A percentile compares a stretch with the other conserved stretches of the same genome.
Conservation (phyloP, 1,140 invertebrate species). For the Apis dorsata region DNA sequence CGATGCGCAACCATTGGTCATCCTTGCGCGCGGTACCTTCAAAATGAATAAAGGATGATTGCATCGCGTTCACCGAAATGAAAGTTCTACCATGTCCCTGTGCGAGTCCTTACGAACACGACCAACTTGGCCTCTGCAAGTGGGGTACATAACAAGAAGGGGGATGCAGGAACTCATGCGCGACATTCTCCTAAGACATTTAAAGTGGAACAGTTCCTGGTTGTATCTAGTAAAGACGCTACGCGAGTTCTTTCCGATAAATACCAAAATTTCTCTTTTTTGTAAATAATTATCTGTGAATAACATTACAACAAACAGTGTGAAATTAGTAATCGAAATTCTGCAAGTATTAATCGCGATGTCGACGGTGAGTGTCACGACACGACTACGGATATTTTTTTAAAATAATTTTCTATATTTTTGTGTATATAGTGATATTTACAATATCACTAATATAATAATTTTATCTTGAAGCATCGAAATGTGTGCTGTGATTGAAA, state of each 20-base stretch:
- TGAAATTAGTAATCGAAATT: background rate
- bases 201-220: slow-evolving; percentile 73
- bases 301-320: background rate
- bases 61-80: slow-evolving; percentile 54
- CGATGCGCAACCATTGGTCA: slow-evolving; percentile 1
- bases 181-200: slow-evolving; percentile 71
- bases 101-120: slow-evolving; percentile 50
- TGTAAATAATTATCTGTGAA: background rate
- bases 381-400: background rate
- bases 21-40: slow-evolving; percentile 22
- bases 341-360: background rate
- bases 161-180: slow-evolving; percentile 65
- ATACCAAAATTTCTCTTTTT: background rate
- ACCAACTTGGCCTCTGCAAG: slow-evolving; percentile 53
- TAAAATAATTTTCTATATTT: background rate
- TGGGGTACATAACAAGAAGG: slow-evolving; percentile 69
- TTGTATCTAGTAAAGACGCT: slow-evolving; percentile 46
- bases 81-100: slow-evolving; percentile 59
- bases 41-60: slow-evolving; percentile 23
- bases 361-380: slow-evolving; percentile 51
- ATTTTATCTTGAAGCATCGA: background rate
- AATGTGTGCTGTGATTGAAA: background rate
- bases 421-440: too few relatives aligned
- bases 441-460: background rate
- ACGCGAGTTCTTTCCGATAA: slow-evolving; percentile 25